Percentiles rank a stretch among this genome's conserved stretches.
phyloP scores from a whole-genome alignment of 2,888 invertebrate species.

The Gymnoscelis rufifasciata region DNA sequence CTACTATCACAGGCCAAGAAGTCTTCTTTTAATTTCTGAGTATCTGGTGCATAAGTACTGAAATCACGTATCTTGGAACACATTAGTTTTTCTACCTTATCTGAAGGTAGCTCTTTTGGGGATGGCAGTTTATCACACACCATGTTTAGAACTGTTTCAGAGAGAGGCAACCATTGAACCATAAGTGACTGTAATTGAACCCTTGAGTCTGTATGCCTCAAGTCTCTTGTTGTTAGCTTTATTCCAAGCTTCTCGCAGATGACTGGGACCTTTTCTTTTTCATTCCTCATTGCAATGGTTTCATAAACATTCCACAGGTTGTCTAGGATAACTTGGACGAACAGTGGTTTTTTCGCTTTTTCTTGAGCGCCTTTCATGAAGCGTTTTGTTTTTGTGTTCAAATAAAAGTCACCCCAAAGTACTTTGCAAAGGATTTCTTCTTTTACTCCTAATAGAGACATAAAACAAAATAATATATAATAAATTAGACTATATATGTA shows the following conservation, averaged over 20 bases:
- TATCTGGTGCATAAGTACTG: constrained; percentile 82
- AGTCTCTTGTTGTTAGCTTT: constrained; percentile 85
- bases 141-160: constrained; percentile 88
- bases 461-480: too few relatives aligned
- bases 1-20: constrained; percentile 84
- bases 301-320: constrained; percentile 95
- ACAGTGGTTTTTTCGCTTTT: constrained; percentile 94
- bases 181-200: constrained; percentile 89
- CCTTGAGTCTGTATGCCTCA: constrained; percentile 87
- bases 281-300: constrained; percentile 85
- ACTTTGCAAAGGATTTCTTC: constrained; percentile 86
- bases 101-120: constrained; percentile 85
- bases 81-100: constrained; percentile 90
- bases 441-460: constrained; percentile 67
- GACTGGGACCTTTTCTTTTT: constrained; percentile 83
- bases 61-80: constrained; percentile 85
- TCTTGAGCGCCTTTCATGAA: constrained; percentile 93
- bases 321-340: constrained; percentile 94
- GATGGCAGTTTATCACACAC: constrained; percentile 90
- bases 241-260: constrained; percentile 89
- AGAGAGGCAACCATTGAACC: constrained; percentile 94
- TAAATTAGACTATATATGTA: too few relatives aligned
- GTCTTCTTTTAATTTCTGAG: constrained; percentile 83
- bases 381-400: constrained; percentile 89
- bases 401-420: constrained; percentile 96